Evolutionary conservation across 2,113 vertebrate genomes (phyloP), one percentile per base, ranked within the genome.

Genomic region (Falcunculus frontatus): DNA sequence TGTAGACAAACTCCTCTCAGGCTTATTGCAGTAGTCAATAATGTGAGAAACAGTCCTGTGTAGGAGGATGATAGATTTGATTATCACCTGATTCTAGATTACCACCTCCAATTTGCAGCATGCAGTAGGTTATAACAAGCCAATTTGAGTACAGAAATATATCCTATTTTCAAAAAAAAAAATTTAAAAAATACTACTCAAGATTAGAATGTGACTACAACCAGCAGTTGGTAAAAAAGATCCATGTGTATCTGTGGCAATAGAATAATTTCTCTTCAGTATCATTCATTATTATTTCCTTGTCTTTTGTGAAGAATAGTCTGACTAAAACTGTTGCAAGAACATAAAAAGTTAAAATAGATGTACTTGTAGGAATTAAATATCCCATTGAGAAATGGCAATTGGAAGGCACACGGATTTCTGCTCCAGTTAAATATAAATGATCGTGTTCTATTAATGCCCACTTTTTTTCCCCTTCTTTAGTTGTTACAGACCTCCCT

Each of bases 401-500:
- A 1, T 17, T 7, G 70, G 35, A 86, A 46, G 29, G 19, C 11
- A 29, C 18, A 13, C 2, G 50, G 35, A 14, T 52, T 52, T 94
- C 46, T 82, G 26, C 13, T 60, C 35, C n/a, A 53, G 37, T 25
- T 30, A 76, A 53, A 29, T 64, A 9, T 20, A 20, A 70, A 57
- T 49, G 2, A 27, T 63, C 0, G 1, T 13, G 52, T 64, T 85
- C 14, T 63, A 62, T 20, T 91, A 88, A 96, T 42, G 11, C 10
- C 27, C 3, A 1, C 32, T 49, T 42, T 50, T 35, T 70, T 42
- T 14, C 25, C 56, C 8, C 92, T 59, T 53, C 56, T 60, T 60
- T 65, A 99, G 99, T 83, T 99, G 99, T 96, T 98, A 99, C 96
- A 97, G 99, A 96, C 98, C 98, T 11, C 99, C 99, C 0, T 99